Percentiles rank a stretch among this genome's conserved stretches.
These are phyloP conservation scores for Monomorium pharaonis DNA, from an alignment of 1,140 invertebrate species.

Conservation along the genomic window DNA sequence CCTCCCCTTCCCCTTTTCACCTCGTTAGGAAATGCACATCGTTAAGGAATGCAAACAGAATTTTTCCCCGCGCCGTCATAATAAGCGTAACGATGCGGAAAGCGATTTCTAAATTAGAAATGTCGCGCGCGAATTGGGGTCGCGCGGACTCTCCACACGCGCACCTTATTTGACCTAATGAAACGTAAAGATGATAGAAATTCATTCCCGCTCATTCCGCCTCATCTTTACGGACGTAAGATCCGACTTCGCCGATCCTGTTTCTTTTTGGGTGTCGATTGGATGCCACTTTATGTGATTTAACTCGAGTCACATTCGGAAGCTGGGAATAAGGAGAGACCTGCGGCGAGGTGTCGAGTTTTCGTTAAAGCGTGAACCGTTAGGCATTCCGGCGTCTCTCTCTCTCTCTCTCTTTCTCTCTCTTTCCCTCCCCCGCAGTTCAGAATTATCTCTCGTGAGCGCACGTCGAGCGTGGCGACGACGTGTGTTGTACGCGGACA, in stretches of 20 bases:
- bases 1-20: too few species aligned
- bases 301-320: neutral
- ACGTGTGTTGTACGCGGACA: slow-evolving; percentile 10
- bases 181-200: neutral
- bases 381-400: neutral
- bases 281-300: neutral
- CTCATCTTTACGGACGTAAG: neutral
- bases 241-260: too few species aligned
- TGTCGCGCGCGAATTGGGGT: neutral
- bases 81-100: slow-evolving; percentile 8
- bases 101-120: slow-evolving; percentile 20
- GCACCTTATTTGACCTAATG: neutral
- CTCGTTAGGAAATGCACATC: too few species aligned
- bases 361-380: neutral
- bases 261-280: neutral
- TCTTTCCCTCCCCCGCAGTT: too few species aligned
- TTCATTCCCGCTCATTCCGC: neutral
- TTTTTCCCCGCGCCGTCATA: neutral
- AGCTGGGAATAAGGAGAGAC: neutral
- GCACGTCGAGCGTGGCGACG: neutral
- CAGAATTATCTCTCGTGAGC: slow-evolving; percentile 14
- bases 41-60: slow-evolving; percentile 14
- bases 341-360: neutral
- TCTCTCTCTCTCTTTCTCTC: too few species aligned
- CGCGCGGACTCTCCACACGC: too few species aligned